phyloP scores from a whole-genome alignment of 2,113 vertebrate species.

The Anolis carolinensis region DNA sequence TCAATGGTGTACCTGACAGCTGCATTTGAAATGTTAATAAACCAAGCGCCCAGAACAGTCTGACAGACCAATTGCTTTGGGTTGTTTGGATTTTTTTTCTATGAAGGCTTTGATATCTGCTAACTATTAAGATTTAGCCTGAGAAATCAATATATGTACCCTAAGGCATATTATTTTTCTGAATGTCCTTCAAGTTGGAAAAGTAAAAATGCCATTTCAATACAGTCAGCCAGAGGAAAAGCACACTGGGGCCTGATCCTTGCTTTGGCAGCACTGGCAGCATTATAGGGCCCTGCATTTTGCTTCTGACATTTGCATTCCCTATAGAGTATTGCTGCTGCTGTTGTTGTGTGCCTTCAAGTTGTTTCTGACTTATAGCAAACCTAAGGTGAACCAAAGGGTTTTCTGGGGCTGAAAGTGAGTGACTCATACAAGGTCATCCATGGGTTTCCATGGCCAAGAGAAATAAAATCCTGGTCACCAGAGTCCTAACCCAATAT shows the following conservation, averaged over 20 bases:
- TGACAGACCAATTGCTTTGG: background rate
- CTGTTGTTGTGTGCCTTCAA: too few relatives aligned
- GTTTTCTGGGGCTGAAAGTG: too few relatives aligned
- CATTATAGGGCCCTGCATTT: background rate
- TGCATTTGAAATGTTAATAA: conserved; percentile 19
- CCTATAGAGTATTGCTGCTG: too few relatives aligned
- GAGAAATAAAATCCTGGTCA: too few relatives aligned
- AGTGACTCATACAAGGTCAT: too few relatives aligned
- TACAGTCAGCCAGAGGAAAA: background rate
- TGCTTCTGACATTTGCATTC: background rate
- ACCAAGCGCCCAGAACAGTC: background rate
- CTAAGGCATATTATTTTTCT: background rate
- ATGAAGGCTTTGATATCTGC: conserved; percentile 2
- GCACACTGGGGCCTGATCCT: background rate
- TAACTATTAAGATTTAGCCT: conserved; percentile 9
- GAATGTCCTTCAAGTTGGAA: background rate
- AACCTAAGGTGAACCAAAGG: too few relatives aligned
- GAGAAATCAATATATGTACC: background rate
- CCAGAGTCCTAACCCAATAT: too few relatives aligned
- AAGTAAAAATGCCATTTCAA: background rate
- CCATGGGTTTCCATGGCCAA: too few relatives aligned
- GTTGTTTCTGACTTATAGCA: too few relatives aligned
- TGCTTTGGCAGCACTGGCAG: background rate
- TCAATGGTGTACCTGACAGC: conserved; percentile 8
- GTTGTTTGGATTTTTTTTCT: background rate